Evolutionary conservation across 2,113 vertebrate species (phyloP), one percentile per base, ranked within the genome.

Genomic region (Pica pica): DNA sequence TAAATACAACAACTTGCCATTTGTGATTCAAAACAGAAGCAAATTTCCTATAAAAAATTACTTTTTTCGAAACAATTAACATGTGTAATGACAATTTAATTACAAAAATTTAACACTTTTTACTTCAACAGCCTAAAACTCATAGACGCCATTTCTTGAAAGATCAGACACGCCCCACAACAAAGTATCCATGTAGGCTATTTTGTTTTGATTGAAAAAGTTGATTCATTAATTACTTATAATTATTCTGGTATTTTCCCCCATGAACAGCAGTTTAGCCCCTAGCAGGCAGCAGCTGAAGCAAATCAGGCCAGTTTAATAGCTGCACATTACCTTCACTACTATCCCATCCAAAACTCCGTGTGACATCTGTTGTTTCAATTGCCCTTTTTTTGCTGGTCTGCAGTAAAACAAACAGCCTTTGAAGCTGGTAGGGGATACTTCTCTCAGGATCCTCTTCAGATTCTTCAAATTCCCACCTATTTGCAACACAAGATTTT

Each of bases 311-410:
- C 6, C 57, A 50, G 17, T 33, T 52, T 52, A 71, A 84, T 1
- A 95, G 57, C 26, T 69, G 67, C 30, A 28, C 49, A 44, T 93
- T 97, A 99, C 99, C 99, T 97, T 99, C 99, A 90, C 99, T 99
- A 95, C 99, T 99, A 96, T 99, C 99, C 99, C 99, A 99, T 92
- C 99, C 99, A 87, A 99, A 99, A 97, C 99, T 99, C 63, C 99
- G 98, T 0, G 99, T 99, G 86, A 99, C 99, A 46, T 99, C 99
- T 68, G 99, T 99, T 83, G 99, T 99, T 98, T 99, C 99, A 86
- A 99, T 99, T 31, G 99, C 99, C 91, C 99, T 98, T 96, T 99
- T 99, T 98, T 99, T 99, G 98, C 99, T 99, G 20, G 99, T 99
- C 97, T 99, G 99, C 88, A 99, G 98, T 89, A 99, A 98, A 97